A percentile compares a stretch with the other conserved stretches of the same genome.
phyloP scores from a whole-genome alignment of 2,888 invertebrate genomes.

The Xestia c-nigrum region DNA sequence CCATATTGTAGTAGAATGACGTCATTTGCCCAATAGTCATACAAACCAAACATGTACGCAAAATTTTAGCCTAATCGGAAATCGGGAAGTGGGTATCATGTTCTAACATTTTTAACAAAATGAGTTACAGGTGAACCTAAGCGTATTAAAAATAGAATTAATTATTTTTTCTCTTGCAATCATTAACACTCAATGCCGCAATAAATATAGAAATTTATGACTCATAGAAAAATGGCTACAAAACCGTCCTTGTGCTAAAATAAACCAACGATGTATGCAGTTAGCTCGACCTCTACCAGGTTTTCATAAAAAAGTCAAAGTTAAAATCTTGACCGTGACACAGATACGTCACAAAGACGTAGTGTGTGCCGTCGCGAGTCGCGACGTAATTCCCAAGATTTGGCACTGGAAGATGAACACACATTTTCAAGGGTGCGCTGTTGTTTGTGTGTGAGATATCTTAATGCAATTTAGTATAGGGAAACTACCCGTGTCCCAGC shows the following conservation, averaged over 20 bases:
- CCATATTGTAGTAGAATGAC: not conserved
- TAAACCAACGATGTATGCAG: constrained; percentile 28
- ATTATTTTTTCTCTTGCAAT: not conserved
- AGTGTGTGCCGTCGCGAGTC: constrained; percentile 27
- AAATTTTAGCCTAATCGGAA: not conserved
- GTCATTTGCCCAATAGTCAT: not conserved
- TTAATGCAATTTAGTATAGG: constrained; percentile 1
- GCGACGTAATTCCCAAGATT: constrained; percentile 26
- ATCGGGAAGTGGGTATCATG: not conserved
- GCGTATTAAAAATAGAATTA: not conserved
- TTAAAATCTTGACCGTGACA: constrained; percentile 67
- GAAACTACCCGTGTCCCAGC: not conserved
- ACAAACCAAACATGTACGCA: not conserved
- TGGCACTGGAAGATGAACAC: constrained; percentile 20
- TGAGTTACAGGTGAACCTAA: not conserved
- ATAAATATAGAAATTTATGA: constrained; percentile 25
- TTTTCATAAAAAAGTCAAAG: constrained; percentile 59
- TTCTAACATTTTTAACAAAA: no score
- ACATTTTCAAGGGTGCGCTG: not conserved
- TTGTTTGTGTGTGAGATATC: not conserved
- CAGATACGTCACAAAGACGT: constrained; percentile 43
- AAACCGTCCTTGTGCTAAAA: constrained; percentile 39
- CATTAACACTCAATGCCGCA: constrained; percentile 16
- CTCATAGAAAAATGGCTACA: not conserved
- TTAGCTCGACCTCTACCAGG: constrained; percentile 26